Conservation (phyloP, 2,113 vertebrate genomes). For the Centropus unirufus region DNA sequence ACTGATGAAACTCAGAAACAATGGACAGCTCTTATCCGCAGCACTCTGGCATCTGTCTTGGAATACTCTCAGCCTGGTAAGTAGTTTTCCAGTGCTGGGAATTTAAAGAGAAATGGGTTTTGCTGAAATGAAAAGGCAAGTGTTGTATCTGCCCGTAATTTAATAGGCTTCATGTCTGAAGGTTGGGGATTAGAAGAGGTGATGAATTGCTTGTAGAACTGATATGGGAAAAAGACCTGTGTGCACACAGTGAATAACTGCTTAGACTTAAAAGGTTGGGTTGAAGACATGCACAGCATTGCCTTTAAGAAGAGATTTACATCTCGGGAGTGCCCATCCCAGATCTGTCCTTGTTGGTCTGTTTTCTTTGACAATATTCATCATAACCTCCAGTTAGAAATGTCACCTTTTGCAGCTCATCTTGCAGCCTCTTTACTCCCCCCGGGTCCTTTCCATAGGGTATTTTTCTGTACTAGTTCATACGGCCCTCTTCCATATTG, state of each 20-base stretch:
- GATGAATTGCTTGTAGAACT: background rate
- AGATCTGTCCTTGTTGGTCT: background rate
- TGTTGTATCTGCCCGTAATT: background rate
- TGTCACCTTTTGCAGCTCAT: background rate
- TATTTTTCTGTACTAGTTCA: background rate
- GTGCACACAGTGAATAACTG: background rate
- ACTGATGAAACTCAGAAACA: slow-evolving; percentile 87
- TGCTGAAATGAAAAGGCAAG: background rate
- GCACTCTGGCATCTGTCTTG: slow-evolving; percentile 92
- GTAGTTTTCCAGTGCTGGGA: background rate
- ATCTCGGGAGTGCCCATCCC: background rate
- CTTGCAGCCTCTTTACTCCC: background rate
- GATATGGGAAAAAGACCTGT: background rate
- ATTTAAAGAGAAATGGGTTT: background rate
- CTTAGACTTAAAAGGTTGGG: background rate
- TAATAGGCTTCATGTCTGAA: background rate
- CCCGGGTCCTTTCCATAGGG: background rate
- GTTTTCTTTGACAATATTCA: background rate
- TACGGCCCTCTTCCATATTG: background rate
- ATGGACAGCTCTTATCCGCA: slow-evolving; percentile 94
- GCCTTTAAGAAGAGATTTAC: background rate
- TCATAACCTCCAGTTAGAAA: background rate
- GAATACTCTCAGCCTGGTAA: slow-evolving; percentile 93
- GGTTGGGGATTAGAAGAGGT: background rate
- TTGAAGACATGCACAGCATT: background rate